Base-by-base conservation (phyloP, 2,113 vertebrate genomes). In the Himantopus leucocephalus region DNA sequence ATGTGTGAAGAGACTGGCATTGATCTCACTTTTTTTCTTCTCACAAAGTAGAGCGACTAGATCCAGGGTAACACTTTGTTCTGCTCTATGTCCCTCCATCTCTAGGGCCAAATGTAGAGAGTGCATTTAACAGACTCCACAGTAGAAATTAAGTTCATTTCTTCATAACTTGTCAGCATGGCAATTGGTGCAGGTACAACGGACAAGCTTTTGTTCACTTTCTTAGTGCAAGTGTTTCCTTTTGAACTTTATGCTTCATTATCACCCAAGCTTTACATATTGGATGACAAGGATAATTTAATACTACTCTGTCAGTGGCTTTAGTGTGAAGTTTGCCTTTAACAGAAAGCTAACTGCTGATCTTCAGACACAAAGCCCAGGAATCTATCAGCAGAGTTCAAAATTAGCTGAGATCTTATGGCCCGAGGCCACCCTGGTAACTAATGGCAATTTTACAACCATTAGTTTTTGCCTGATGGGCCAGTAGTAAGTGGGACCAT, bases 261-360 rank as follows among this genome's bases (percentile, higher is more conserved):
- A 70, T 85, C 74, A 66, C 73, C 29, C 63, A 70, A 88, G 45
- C 55, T 95, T 94, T 92, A 85, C n/a, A 47, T 79, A 76, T 20
- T 91, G 37, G 62, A 67, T 90, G 84, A 83, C 77, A 92, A 87
- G 48, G 77, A 94, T 90, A 91, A 95, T 94, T 96, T 94, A 80
- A 80, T 81, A 68, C 43, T 85, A 73, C 32, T 71, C 66, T 74
- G 50, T 82, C 93, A 92, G 81, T 95, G 35, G 48, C 67, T 91
- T 64, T 19, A 45, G 37, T 66, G 48, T 81, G 85, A 94, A 87
- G 72, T 87, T 95, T 92, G 60, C 63, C 84, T 96, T 92, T 96
- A 95, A 95, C 81, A 92, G 78, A 96, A 96, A 95, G 64, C 86
- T 94, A 92, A 92, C 88, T 94, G 76, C 84, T 87, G 95, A 94